Percentiles rank a stretch among this genome's conserved stretches.
Evolutionary conservation across 2,797 vertebrate species (phyloP).

Genomic region (Melanotaenia maccullochi): DNA sequence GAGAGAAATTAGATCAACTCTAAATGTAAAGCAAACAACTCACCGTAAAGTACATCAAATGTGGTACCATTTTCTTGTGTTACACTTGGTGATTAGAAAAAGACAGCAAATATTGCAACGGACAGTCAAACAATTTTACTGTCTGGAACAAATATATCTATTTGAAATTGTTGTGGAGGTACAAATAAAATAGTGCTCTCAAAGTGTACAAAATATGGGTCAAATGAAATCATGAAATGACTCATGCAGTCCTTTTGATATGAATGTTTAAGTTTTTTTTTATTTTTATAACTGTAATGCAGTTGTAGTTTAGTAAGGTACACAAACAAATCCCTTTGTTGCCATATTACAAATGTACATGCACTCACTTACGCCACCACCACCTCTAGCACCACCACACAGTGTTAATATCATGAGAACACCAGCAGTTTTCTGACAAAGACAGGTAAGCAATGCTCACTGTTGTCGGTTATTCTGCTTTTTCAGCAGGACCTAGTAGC

Average conservation of each 20-base stretch:
- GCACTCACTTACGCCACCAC: constrained; percentile 8
- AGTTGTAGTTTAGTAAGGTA: constrained; percentile 83
- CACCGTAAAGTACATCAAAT: constrained; percentile 58
- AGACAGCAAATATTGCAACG: constrained; percentile 52
- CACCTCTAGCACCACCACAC: constrained; percentile 21
- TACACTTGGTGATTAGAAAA: constrained; percentile 62
- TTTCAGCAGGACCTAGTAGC: constrained; percentile 76
- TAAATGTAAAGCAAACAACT: constrained; percentile 42
- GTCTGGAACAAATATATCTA: constrained; percentile 61
- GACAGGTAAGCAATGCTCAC: constrained; percentile 66
- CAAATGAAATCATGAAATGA: constrained; percentile 61
- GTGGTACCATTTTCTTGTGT: constrained; percentile 77
- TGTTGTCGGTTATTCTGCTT: constrained; percentile 74
- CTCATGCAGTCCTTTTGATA: constrained; percentile 74
- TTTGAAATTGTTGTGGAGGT: constrained; percentile 75
- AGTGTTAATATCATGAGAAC: constrained; percentile 73
- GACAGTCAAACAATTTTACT: constrained; percentile 58
- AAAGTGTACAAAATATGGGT: constrained; percentile 77
- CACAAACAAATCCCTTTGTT: constrained; percentile 74
- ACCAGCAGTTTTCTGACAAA: constrained; percentile 78
- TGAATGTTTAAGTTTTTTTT: constrained; percentile 76
- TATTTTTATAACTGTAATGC: constrained; percentile 70
- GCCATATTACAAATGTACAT: constrained; percentile 38
- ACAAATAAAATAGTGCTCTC: constrained; percentile 76
- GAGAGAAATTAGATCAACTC: constrained; percentile 21